Percentiles rank a stretch among this genome's conserved stretches.
Evolutionary conservation across 2,113 vertebrate species (phyloP).

Genomic region (Platichthys flesus): DNA sequence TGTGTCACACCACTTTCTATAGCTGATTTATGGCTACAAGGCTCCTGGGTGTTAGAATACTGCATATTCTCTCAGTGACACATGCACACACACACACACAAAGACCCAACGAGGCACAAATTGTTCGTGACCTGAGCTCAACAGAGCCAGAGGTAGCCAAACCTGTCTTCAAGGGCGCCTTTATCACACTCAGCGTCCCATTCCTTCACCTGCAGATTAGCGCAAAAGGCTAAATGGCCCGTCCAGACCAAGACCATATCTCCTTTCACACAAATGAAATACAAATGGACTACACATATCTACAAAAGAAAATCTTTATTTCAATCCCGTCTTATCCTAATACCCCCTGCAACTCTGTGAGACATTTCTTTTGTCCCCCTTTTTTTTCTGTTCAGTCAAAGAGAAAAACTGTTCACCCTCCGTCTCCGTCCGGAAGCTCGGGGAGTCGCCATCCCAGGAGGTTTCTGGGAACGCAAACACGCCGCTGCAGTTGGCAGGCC

Average conservation of each 20-base stretch:
- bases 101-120: constrained; percentile 61
- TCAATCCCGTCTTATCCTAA: constrained; percentile 72
- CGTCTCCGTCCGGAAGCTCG: constrained; percentile 54
- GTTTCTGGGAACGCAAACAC: constrained; percentile 75
- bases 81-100: constrained; percentile 2
- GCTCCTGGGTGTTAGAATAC: constrained; percentile 59
- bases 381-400: constrained; percentile 47
- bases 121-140: constrained; percentile 70
- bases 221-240: constrained; percentile 60
- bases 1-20: constrained; percentile 82
- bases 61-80: constrained; percentile 55
- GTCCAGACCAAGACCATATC: constrained; percentile 66
- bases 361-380: constrained; percentile 44
- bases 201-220: constrained; percentile 77
- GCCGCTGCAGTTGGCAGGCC: constrained; percentile 68
- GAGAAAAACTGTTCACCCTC: constrained; percentile 49
- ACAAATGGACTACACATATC: constrained; percentile 72
- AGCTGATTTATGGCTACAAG: constrained; percentile 67
- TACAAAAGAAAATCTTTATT: constrained; percentile 68
- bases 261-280: constrained; percentile 71
- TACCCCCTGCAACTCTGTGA: constrained; percentile 59
- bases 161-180: constrained; percentile 72
- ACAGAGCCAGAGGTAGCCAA: constrained; percentile 62
- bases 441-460: constrained; percentile 66
- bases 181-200: constrained; percentile 65